Evolutionary conservation across 1,140 invertebrate species (phyloP), one percentile per base, ranked within the genome.

Genomic region (Drosophila melanica): DNA sequence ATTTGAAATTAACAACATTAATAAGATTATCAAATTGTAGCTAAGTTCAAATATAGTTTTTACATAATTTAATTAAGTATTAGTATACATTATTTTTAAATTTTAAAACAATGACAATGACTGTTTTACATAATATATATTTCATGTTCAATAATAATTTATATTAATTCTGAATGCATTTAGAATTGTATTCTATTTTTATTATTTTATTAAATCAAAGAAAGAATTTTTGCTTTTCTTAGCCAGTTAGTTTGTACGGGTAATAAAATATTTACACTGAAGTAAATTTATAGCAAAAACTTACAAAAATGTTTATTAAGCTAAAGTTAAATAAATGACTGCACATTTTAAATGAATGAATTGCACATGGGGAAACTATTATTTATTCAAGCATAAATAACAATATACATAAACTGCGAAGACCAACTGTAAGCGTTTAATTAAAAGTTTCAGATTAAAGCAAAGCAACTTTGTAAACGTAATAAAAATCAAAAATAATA

Each of bases 371-470:
- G 18, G 9, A 16, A 27, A 50, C 37, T 65, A 47, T 42, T 12
- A 59, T 4, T 62, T 69, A 62, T 62, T 69, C 27, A 47, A 37
- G 37, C 57, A 20, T 54, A 55, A 54, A 59, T 37, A 48, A 51
- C 27, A 63, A 66, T 66, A 63, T 55, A 37, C 47, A 65, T 37
- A 60, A 39, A 27, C 35, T 53, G 53, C 64, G 47, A 60, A 45
- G 27, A 33, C 45, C 47, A 0, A 44, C 20, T 33, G 45, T 30
- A 35, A 67, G 33, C 42, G 67, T 72, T 76, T 76, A 54, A 76
- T 72, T 72, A 67, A 76, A 73, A 73, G 58, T 72, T 73, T 77
- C 7, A 65, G 63, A 67, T 47, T 60, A 67, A 62, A 57, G 18
- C n/a, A 1, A 62, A 60, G 30, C 37, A 76, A 54, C 48, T 42